These are phyloP conservation scores for Platycheirus albimanus DNA, from an alignment of 2,888 invertebrate species.

Conservation along the genomic window DNA sequence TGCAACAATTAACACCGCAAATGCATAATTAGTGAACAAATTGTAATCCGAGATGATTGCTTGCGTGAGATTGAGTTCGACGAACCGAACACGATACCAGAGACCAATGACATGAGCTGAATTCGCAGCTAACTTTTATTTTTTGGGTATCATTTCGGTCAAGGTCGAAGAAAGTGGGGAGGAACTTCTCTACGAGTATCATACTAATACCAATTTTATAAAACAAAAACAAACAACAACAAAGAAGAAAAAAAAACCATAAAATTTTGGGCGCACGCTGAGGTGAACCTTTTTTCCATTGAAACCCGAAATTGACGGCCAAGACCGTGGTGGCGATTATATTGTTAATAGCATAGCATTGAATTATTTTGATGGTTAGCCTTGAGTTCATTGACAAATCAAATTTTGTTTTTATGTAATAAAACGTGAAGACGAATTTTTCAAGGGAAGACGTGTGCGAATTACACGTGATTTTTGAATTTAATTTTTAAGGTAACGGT, in stretches of 20 bases:
- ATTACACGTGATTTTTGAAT: slow-evolving; percentile 37
- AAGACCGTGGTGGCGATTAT: slow-evolving; percentile 54
- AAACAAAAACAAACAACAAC: neutral
- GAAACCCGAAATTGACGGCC: slow-evolving; percentile 67
- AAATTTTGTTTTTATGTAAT: slow-evolving; percentile 60
- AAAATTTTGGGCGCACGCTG: slow-evolving; percentile 35
- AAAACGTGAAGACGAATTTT: slow-evolving; percentile 55
- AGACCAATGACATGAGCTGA: slow-evolving; percentile 35
- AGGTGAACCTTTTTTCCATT: slow-evolving; percentile 54
- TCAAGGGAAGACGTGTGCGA: slow-evolving; percentile 17
- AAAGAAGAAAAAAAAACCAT: neutral
- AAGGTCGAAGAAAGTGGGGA: slow-evolving; percentile 51
- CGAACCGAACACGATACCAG: slow-evolving; percentile 45
- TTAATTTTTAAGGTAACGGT: neutral
- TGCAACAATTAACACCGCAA: slow-evolving; percentile 64
- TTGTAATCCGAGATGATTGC: slow-evolving; percentile 59
- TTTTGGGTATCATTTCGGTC: slow-evolving; percentile 31
- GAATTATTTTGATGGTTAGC: slow-evolving; percentile 51
- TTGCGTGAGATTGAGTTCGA: slow-evolving; percentile 45
- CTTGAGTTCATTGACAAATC: slow-evolving; percentile 64
- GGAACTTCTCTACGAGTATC: too few relatives aligned
- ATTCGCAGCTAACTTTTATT: slow-evolving; percentile 42
- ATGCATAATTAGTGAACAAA: slow-evolving; percentile 60
- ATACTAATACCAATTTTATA: too few relatives aligned
- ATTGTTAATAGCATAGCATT: slow-evolving; percentile 30